Evolutionary conservation across 2,113 vertebrate species (phyloP), one percentile per base, ranked within the genome.

Genomic region (Oncorhynchus kisutch): DNA sequence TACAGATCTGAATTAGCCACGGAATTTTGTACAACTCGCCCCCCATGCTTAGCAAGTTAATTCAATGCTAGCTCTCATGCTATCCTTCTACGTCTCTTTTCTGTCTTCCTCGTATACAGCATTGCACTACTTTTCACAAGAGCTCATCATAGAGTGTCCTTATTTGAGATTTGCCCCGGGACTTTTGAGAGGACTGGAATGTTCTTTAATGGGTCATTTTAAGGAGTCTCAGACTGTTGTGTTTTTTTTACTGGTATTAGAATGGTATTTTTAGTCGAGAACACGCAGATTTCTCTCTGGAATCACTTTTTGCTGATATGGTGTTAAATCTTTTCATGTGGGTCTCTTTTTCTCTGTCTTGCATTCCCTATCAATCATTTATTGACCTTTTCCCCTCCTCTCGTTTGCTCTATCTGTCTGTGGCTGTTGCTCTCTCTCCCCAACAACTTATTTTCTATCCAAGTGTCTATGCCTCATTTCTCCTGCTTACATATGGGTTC

Each of bases 281-380:
- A 45, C 54, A 14, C 0, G 20, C 16, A 6, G 54, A 18, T 14
- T 45, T 20, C 54, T 57, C 4, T 57, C 54, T 20, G 54, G 54
- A 57, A 57, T 20, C 54, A 20, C 18, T 45, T 45, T 45, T 45
- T 11, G 9, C 9, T 45, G 39, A 57, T 20, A 1, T 16, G 6
- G 18, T 20, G 13, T 14, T 6, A 20, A 57, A 57, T 77, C 7
- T 14, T 49, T 77, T 69, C 66, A 67, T 84, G 25, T 74, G 9
- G 73, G 24, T 72, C n/a, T 45, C 9, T 3, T 29, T 45, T 45
- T 24, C 20, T 71, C 67, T 69, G 29, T 18, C 54, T 27, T 45
- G 39, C 39, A 45, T 45, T 29, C n/a, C 45, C 14, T 22, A 3
- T 45, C 20, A 20, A n/a, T 25, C 29, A 16, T 34, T 14, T 39